These are phyloP conservation scores for Tenthredo livida DNA, from an alignment of 2,888 invertebrate species.

Conservation along the genomic window DNA sequence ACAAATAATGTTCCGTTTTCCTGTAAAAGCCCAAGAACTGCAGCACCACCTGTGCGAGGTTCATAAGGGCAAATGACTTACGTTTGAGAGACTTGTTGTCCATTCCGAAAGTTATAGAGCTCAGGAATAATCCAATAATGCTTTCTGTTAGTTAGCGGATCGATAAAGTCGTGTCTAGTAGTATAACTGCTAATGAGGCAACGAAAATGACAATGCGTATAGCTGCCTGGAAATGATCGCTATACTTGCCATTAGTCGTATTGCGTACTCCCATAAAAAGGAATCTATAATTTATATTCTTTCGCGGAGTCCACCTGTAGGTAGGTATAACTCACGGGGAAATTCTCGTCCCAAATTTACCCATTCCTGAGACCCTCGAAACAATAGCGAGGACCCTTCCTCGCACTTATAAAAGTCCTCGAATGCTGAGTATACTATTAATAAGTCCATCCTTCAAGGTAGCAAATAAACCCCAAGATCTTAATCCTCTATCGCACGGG, in stretches of 20 bases:
- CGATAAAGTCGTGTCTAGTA: slow-evolving; percentile 16
- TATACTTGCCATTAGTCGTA: not conserved
- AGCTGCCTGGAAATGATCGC: not conserved
- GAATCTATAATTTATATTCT: not conserved
- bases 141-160: slow-evolving; percentile 21
- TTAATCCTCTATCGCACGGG: not conserved
- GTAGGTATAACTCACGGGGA: not conserved
- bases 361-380: not conserved
- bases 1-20: not conserved
- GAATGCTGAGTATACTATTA: slow-evolving; percentile 21
- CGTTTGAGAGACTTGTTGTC: slow-evolving; percentile 23
- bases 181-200: slow-evolving; percentile 16
- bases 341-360: slow-evolving; percentile 9
- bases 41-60: slow-evolving; percentile 25
- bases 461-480: not conserved
- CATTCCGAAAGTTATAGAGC: slow-evolving; percentile 33
- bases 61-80: slow-evolving; percentile 46
- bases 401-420: slow-evolving; percentile 4
- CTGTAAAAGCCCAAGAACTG: slow-evolving; percentile 2
- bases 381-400: slow-evolving; percentile 15
- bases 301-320: not conserved
- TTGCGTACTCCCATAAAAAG: not conserved
- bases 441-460: slow-evolving; percentile 1
- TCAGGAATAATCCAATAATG: slow-evolving; percentile 39
- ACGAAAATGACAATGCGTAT: not conserved